These are phyloP conservation scores for Seriola quinqueradiata DNA, from an alignment of 2,113 vertebrate genomes.

Conservation along the genomic window DNA sequence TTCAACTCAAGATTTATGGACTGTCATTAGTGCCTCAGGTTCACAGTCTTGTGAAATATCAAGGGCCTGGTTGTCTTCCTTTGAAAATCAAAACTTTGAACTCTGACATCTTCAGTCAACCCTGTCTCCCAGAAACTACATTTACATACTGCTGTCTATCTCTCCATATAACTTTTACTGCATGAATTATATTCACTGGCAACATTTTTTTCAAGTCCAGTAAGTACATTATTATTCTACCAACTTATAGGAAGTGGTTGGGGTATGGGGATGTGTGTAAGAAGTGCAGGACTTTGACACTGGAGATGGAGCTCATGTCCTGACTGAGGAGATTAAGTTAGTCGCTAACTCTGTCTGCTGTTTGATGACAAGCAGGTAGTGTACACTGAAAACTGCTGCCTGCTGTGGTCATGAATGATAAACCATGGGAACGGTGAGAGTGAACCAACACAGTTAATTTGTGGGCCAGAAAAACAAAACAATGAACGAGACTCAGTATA, in stretches of 20 bases:
- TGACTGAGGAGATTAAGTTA: not conserved
- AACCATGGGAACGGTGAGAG: no score
- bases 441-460: no score
- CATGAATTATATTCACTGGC: not conserved
- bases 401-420: no score
- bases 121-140: not conserved
- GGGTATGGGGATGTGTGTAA: not conserved
- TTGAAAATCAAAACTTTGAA: not conserved
- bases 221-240: not conserved
- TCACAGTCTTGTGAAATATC: constrained; percentile 30
- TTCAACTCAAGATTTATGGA: constrained; percentile 43
- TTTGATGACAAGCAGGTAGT: no score
- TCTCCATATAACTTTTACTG: not conserved
- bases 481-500: no score
- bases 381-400: no score
- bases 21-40: constrained; percentile 33
- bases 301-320: not conserved
- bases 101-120: not conserved
- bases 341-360: not conserved
- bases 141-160: not conserved
- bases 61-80: constrained; percentile 35
- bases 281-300: not conserved
- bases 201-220: not conserved
- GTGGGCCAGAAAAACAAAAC: no score
- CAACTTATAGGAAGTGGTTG: not conserved